Evolutionary conservation across 1,140 invertebrate genomes (phyloP), one percentile per base, ranked within the genome.

Genomic region (Apis dorsata): DNA sequence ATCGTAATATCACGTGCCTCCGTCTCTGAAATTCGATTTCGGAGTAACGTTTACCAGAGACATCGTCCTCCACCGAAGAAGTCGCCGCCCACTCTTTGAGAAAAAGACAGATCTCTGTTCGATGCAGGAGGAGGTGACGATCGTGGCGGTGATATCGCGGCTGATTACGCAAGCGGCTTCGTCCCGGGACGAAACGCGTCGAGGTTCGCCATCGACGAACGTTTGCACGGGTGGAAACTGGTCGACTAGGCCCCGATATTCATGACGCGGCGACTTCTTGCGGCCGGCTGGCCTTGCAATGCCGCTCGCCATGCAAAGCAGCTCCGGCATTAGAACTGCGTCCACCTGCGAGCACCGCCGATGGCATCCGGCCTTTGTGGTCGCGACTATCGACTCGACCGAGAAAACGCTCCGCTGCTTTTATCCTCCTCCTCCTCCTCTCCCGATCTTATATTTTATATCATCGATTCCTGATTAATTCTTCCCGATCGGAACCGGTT

Each of bases 261-360:
- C 86, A 53, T 53, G 68, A 9, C 34, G 34, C 66, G 62, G 4
- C 68, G 79, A 53, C 76, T 79, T 88, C 83, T 88, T 75, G 83
- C 72, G 75, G 86, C 87, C 24, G 60, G 79, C 34, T 85, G 87
- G 83, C 87, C 87, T 88, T 88, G 87, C 87, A 88, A 88, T 88
- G 87, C 86, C 86, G 68, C 57, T 59, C 63, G 69, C 68, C 57
- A 85, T 87, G 83, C 62, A 87, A 88, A 85, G 62, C 83, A 71
- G 85, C 79, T 76, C 78, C 53, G 84, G 79, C 76, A 77, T 87
- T 86, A 86, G 76, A 85, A 49, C 70, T 55, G 51, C 81, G 21
- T 75, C 75, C 81, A 83, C 75, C 75, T 83, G 81, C 75, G 24
- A 59, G 75, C 75, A 65, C 68, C 76, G 53, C 57, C 81, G 75